Conservation (phyloP, 1,140 invertebrate species). For the Brachionus asplanchnoidis region DNA sequence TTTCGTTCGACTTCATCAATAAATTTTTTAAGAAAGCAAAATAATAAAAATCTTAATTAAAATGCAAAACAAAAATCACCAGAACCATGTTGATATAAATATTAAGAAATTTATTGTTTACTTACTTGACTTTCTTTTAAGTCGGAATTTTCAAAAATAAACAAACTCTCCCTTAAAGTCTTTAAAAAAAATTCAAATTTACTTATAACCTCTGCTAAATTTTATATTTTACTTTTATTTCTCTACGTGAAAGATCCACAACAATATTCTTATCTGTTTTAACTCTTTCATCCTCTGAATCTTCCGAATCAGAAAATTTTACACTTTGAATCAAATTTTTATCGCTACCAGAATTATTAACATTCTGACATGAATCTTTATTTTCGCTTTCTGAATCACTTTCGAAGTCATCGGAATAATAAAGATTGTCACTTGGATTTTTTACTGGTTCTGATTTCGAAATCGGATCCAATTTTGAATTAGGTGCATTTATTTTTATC, state of each 20-base stretch:
- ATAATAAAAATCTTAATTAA: too few relatives aligned
- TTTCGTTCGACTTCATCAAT: too few relatives aligned
- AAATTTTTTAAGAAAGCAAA: too few relatives aligned
- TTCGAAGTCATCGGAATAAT: conserved; percentile 34
- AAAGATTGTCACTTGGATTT: not conserved
- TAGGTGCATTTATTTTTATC: conserved; percentile 38
- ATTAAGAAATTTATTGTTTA: not conserved
- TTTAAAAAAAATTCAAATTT: not conserved
- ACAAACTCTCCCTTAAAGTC: not conserved
- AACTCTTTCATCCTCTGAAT: not conserved
- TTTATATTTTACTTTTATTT: not conserved
- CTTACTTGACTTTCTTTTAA: not conserved
- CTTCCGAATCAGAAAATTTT: not conserved
- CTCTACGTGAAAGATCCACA: not conserved
- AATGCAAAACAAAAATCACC: too few relatives aligned
- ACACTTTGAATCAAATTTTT: conserved; percentile 26
- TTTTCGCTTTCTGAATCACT: conserved; percentile 11
- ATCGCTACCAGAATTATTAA: not conserved
- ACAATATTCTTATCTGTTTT: not conserved
- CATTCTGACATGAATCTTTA: not conserved
- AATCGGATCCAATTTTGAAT: not conserved
- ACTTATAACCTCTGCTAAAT: not conserved
- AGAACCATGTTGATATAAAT: not conserved
- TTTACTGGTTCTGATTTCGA: not conserved
- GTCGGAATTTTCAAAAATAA: not conserved